A percentile compares a stretch with the other conserved stretches of the same genome.
These are phyloP conservation scores for Thalassarche chlororhynchos DNA, from an alignment of 2,113 vertebrate species.

Conservation along the genomic window DNA sequence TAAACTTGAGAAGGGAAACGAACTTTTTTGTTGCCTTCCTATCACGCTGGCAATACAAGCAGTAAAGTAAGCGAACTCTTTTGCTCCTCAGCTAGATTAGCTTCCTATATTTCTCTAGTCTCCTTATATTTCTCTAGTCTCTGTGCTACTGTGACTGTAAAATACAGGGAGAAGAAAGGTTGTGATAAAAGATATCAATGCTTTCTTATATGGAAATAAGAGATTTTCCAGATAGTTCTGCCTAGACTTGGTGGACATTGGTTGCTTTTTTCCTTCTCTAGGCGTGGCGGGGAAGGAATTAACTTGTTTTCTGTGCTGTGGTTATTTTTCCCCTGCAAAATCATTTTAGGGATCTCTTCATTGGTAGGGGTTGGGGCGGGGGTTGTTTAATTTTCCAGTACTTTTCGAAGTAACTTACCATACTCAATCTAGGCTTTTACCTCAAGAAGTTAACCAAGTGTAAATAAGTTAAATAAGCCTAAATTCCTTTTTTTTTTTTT, in stretches of 20 bases:
- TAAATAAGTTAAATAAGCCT: background rate
- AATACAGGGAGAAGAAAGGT: background rate
- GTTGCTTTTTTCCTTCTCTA: background rate
- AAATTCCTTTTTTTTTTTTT: background rate
- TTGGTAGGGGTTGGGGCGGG: fast-evolving
- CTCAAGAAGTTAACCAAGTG: background rate
- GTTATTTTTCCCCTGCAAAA: background rate
- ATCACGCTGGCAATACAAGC: background rate
- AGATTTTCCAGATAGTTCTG: background rate
- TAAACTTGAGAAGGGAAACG: background rate
- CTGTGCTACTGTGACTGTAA: background rate
- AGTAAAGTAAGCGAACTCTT: background rate
- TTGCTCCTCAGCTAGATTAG: background rate
- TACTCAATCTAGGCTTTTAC: background rate
- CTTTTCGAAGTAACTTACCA: background rate
- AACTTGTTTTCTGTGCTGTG: background rate
- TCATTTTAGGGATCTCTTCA: background rate
- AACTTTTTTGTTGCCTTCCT: background rate
- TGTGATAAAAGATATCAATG: background rate
- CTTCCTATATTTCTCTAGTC: background rate
- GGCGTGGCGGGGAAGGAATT: background rate
- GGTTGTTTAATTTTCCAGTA: background rate
- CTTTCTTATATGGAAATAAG: background rate
- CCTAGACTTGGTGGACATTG: background rate
- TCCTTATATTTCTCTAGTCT: background rate